Evolutionary conservation across 1,140 invertebrate species (phyloP), one percentile per base, ranked within the genome.

Genomic region (Ditylenchus dipsaci): DNA sequence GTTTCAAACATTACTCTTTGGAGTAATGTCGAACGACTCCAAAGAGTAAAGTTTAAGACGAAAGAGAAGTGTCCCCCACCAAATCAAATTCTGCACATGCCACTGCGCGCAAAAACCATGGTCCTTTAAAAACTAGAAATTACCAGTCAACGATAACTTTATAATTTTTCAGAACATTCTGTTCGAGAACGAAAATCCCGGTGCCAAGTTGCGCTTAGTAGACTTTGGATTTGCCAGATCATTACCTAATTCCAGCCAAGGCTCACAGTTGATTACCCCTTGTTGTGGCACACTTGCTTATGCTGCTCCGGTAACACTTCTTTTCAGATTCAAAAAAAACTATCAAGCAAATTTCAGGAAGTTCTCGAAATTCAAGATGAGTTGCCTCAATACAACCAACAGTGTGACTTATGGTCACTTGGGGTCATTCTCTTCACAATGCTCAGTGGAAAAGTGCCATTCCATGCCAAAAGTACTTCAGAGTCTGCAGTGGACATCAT

Each of bases 211-310:
- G 0, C 91, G 91, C 83, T 87, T 94, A 27, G 89, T 94, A 0
- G 91, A 94, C 83, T 94, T 94, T 87, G 91, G 92, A 43, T 93
- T 92, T 86, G 90, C 91, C 17, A 86, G 91, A 33, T 84, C 90
- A 76, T 83, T 85, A 53, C 84, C 84, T 7, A 58, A 19, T 58
- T 88, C 75, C 91, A 90, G 0, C 91, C 91, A 1, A 23, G 15
- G 19, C 27, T 30, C 43, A 19, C 26, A 26, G 15, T 45, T 70
- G 17, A 61, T 70, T 33, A 70, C 68, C 26, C 68, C 68, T 27
- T 42, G 56, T 30, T 92, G 91, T 78, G 94, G 90, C 80, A 92
- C 92, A 0, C 84, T 93, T 23, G 89, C 90, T 68, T 95, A 94
- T 85, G 92, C 91, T 5, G 92, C 92, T 1, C 92, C 92, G 1